phyloP scores from a whole-genome alignment of 1,140 invertebrate species.

The Neotoxoptera formosana region DNA sequence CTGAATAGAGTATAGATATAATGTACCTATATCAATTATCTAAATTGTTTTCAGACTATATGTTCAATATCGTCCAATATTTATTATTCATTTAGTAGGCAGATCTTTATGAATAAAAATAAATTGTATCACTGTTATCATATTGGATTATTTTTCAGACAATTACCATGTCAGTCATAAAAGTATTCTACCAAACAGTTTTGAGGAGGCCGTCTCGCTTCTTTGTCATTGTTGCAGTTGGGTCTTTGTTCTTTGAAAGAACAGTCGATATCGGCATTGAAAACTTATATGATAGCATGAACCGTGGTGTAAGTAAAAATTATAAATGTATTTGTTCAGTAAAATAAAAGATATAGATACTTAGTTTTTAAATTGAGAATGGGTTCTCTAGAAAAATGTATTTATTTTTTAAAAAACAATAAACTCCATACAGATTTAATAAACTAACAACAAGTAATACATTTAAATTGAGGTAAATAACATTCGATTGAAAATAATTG shows the following conservation, averaged over 20 bases:
- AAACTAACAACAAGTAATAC: no score
- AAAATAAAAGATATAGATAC: background rate
- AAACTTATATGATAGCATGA: conserved; percentile 26
- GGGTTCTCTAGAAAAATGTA: no score
- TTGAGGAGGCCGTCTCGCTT: conserved; percentile 48
- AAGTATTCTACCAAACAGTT: conserved; percentile 24
- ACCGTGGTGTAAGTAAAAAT: conserved; percentile 48
- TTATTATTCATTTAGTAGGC: no score
- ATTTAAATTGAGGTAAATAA: no score
- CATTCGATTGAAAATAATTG: no score
- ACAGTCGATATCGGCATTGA: conserved; percentile 42
- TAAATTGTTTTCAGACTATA: no score
- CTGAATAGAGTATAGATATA: no score
- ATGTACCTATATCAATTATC: no score
- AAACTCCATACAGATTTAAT: no score
- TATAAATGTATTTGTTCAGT: background rate
- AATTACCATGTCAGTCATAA: background rate
- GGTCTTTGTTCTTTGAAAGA: conserved; percentile 41
- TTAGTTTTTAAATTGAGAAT: background rate
- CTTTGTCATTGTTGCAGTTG: conserved; percentile 26
- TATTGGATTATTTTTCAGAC: background rate
- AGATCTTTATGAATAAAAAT: no score
- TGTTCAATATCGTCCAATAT: no score
- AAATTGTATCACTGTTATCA: background rate
- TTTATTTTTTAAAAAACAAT: no score